Evolutionary conservation across 2,888 invertebrate genomes (phyloP).

Genomic region (Drosophila kuntzei): DNA sequence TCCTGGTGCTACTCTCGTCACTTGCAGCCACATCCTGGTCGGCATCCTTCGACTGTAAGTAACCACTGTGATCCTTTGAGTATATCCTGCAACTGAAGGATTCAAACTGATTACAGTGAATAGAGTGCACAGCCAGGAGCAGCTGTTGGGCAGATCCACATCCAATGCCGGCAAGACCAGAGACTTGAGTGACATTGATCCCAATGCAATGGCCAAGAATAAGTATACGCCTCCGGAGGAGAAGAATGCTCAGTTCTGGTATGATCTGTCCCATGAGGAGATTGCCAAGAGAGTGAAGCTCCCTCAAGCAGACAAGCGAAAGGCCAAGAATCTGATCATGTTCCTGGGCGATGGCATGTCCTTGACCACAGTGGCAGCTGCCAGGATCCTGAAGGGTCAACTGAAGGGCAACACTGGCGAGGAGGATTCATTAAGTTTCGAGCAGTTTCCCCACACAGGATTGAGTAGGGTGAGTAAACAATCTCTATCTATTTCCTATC

Average conservation of each 20-base stretch:
- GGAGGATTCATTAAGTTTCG: slow-evolving; percentile 88
- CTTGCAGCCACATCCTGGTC: not conserved
- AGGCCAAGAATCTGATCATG: slow-evolving; percentile 79
- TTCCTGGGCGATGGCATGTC: slow-evolving; percentile 89
- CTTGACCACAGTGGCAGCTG: slow-evolving; percentile 88
- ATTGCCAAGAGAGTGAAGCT: slow-evolving; percentile 52
- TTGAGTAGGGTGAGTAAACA: slow-evolving; percentile 87
- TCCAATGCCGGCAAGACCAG: not conserved
- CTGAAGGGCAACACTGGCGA: slow-evolving; percentile 87
- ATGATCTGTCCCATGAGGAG: slow-evolving; percentile 62
- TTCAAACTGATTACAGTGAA: too few relatives aligned
- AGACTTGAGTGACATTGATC: slow-evolving; percentile 26
- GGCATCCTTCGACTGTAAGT: not conserved
- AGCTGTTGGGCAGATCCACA: slow-evolving; percentile 50
- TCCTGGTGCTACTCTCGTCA: not conserved
- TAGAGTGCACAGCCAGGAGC: slow-evolving; percentile 49
- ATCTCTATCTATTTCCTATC: not conserved
- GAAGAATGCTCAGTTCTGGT: slow-evolving; percentile 70
- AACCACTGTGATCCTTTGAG: not conserved
- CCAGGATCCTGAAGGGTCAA: slow-evolving; percentile 89
- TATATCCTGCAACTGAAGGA: not conserved
- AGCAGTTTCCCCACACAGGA: slow-evolving; percentile 88
- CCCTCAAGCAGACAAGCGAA: slow-evolving; percentile 60
- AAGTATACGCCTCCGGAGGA: slow-evolving; percentile 63
- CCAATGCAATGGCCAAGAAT: slow-evolving; percentile 59